Evolutionary conservation across 2,797 vertebrate genomes (phyloP).

Genomic region (Coilia nasus): DNA sequence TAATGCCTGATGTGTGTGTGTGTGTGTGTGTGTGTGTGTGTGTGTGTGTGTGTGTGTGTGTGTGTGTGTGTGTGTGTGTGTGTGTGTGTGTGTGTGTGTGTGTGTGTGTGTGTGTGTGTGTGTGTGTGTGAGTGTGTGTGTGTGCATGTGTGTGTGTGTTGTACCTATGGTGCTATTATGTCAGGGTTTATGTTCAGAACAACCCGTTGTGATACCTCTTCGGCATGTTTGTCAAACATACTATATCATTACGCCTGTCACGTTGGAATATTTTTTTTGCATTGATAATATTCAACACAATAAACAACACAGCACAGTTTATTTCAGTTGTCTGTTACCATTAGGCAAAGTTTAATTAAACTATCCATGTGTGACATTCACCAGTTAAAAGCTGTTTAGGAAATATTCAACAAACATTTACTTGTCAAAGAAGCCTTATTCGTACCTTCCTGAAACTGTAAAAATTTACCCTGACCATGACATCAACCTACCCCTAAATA

Average conservation of each 20-base stretch:
- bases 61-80: not conserved
- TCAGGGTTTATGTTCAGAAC: not conserved
- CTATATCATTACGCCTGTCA: not conserved
- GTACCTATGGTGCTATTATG: not conserved
- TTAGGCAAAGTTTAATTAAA: no score
- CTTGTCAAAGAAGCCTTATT: no score
- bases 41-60: not conserved
- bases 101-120: not conserved
- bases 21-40: slow-evolving; percentile 17
- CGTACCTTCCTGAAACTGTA: no score
- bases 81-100: not conserved
- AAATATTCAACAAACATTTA: no score
- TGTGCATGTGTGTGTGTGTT: not conserved
- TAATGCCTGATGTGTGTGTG: not conserved
- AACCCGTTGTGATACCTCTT: not conserved
- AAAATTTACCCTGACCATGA: no score
- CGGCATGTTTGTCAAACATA: not conserved
- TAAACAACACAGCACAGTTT: not conserved
- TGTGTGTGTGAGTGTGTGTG: not conserved
- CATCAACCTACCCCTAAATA: no score
- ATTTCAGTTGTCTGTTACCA: no score
- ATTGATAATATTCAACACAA: not conserved
- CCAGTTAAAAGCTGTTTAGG: no score
- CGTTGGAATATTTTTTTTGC: not conserved
- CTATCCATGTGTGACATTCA: no score